These are phyloP conservation scores for Tiphia femorata DNA, from an alignment of 2,888 invertebrate genomes.

Conservation along the genomic window DNA sequence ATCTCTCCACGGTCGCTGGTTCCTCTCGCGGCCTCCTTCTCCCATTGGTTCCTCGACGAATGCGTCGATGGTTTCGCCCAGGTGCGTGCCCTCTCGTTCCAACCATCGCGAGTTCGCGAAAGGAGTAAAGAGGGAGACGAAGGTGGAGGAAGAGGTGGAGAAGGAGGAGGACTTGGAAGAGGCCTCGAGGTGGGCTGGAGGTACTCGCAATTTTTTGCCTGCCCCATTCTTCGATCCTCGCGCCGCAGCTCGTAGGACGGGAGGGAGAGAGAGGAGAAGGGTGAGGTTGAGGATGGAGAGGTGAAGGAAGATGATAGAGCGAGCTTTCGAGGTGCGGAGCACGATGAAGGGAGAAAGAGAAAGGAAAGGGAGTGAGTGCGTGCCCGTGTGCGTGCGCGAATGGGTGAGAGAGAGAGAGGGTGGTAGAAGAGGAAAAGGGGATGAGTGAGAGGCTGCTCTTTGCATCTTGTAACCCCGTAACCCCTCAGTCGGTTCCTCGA, in stretches of 20 bases:
- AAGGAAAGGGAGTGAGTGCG: no score
- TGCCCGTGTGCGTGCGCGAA: no score
- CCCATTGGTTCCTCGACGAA: constrained; percentile 32
- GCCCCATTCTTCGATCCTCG: constrained; percentile 25
- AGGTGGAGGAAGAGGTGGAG: background rate
- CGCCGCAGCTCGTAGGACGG: constrained; percentile 14
- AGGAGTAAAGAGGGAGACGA: constrained; percentile 15
- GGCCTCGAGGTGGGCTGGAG: constrained; percentile 21
- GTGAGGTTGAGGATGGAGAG: no score
- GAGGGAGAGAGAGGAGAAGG: background rate
- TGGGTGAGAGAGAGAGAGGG: background rate
- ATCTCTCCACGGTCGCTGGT: no score
- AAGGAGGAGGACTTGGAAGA: background rate
- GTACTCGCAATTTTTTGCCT: constrained; percentile 39
- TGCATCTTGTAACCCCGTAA: constrained; percentile 36
- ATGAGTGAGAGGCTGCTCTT: constrained; percentile 18
- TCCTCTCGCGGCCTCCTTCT: constrained; percentile 7
- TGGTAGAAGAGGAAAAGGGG: constrained; percentile 4
- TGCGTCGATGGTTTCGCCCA: constrained; percentile 47
- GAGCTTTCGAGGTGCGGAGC: no score
- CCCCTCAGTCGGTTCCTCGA: constrained; percentile 17
- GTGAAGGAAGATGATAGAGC: no score
- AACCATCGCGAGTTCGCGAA: constrained; percentile 25
- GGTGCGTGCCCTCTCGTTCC: constrained; percentile 48
- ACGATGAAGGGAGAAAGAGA: no score